These are phyloP conservation scores for Perccottus glenii DNA, from an alignment of 2,113 vertebrate species.

Conservation along the genomic window DNA sequence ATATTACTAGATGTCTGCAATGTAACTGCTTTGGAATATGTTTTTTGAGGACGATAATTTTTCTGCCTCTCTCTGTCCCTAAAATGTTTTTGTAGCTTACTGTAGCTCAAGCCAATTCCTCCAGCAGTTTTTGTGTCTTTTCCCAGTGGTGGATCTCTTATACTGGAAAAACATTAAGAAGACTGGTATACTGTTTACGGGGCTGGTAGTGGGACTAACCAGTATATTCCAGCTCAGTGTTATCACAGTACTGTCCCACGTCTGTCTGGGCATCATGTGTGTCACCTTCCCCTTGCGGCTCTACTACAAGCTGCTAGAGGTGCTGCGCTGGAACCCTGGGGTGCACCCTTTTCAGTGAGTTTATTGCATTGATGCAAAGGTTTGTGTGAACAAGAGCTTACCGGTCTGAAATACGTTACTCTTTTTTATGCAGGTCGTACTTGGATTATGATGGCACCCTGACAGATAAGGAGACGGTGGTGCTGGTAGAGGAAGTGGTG, in stretches of 20 bases:
- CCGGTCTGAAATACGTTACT: neutral
- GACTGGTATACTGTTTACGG: slow-evolving; percentile 84
- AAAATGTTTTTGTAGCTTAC: no score
- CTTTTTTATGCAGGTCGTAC: slow-evolving; percentile 76
- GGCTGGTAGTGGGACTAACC: slow-evolving; percentile 83
- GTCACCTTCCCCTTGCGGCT: slow-evolving; percentile 84
- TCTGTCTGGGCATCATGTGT: slow-evolving; percentile 81
- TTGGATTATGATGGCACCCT: slow-evolving; percentile 82
- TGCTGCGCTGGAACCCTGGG: slow-evolving; percentile 76
- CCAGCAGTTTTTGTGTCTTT: neutral
- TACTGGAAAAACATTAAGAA: slow-evolving; percentile 83
- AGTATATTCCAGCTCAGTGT: slow-evolving; percentile 88
- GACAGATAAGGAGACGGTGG: slow-evolving; percentile 84
- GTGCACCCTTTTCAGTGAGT: slow-evolving; percentile 88
- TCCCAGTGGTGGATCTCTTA: slow-evolving; percentile 83
- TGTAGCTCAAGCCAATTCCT: neutral
- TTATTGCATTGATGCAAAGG: neutral
- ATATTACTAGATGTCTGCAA: no score
- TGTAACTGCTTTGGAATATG: no score
- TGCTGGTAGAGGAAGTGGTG: slow-evolving; percentile 79
- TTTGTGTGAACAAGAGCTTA: neutral
- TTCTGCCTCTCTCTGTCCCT: no score
- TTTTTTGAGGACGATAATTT: no score
- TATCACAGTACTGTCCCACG: slow-evolving; percentile 82
- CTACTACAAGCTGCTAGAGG: slow-evolving; percentile 81